Evolutionary conservation across 2,113 vertebrate species (phyloP), one percentile per base, ranked within the genome.

Genomic region (Hydrolagus affinis): DNA sequence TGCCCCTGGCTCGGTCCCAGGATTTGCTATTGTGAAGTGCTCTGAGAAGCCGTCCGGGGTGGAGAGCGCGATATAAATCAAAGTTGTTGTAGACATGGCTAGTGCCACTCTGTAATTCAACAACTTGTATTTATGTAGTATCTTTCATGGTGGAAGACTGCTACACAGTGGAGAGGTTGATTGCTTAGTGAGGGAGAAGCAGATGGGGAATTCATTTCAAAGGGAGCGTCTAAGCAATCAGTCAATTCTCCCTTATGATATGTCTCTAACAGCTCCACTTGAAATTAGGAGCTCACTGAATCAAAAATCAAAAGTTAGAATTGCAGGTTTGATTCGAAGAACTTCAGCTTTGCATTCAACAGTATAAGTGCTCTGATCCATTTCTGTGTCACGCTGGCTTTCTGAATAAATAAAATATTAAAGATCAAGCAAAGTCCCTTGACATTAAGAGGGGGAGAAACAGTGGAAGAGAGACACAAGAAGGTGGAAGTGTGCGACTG

Each of bases 181-280:
- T 44, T 6, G 44, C 44, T 44, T 1, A 44, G 44, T 6, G 6
- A 44, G 44, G 44, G 44, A 44, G 44, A 44, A 44, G 44, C 44
- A 44, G 44, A 44, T 44, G 44, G 44, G 44, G 44, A 80, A 80
- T 80, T 62, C 62, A 23, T 80, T 28, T 80, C 28, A 80, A 80
- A 60, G 23, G 64, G 77, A 28, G 59, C n/a, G 77, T 80, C 59
- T 80, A 21, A 1, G 23, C 19, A 2, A 30, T 7, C 2, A 60
- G 15, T 80, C 77, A 28, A 28, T 25, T 80, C 77, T 64, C 23
- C 77, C 23, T 59, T 80, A 59, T 64, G 77, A 28, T 62, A 3
- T n/a, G 11, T 78, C 64, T 60, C 77, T 28, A 60, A 80, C 30
- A 60, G 60, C 14, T 17, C 10, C 59, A 64, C 21, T 15, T 80